Conservation (phyloP, 2,113 vertebrate genomes). For the Bos taurus region ARS-UCD2.0 NC_037357.1:85311001-85311500, state of each 20-base stretch:
- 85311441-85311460: not conserved
- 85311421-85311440: not conserved
- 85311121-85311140: not conserved
- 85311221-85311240: not conserved
- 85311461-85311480: not conserved
- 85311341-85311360: not conserved
- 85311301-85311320: not conserved
- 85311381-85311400: not conserved
- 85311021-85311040: not conserved
- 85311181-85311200: constrained; percentile 27
- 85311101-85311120: not conserved
- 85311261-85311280: not conserved
- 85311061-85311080: not conserved
- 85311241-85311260: not conserved
- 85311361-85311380: not conserved
- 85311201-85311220: not conserved
- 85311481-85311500: not conserved
- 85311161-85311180: constrained; percentile 14
- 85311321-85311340: not conserved
- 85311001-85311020: not conserved
- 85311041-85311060: constrained; percentile 8
- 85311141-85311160: not conserved
- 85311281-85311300: not conserved
- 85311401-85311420: not conserved
- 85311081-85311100: constrained; percentile 29